Conservation (phyloP, 2,888 invertebrate genomes). For the Digitonthophagus gazella region DNA sequence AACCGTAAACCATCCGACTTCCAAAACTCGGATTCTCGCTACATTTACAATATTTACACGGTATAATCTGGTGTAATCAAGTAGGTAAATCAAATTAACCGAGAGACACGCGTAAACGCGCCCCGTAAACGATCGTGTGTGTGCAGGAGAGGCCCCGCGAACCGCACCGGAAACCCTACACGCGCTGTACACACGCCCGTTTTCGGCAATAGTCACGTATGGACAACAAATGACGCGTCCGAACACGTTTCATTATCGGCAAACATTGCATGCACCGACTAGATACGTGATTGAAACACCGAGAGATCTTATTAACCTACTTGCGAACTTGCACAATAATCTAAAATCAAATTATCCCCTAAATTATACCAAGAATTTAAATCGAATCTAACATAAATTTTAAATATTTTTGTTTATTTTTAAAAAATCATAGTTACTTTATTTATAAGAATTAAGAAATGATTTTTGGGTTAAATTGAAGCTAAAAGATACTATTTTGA, state of each 20-base stretch:
- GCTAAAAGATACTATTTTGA: too few species aligned
- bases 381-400: too few species aligned
- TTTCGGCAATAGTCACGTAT: constrained; percentile 28
- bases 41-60: background rate
- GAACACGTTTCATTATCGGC: constrained; percentile 34
- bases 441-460: too few species aligned
- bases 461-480: too few species aligned
- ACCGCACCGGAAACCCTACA: background rate
- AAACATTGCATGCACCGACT: constrained; percentile 30
- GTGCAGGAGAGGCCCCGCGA: background rate
- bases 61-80: background rate
- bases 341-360: too few species aligned
- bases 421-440: too few species aligned
- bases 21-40: too few species aligned
- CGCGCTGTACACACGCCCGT: constrained; percentile 17
- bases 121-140: background rate
- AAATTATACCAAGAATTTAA: too few species aligned
- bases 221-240: constrained; percentile 31
- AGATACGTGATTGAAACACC: constrained; percentile 32
- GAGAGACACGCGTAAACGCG: background rate
- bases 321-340: too few species aligned
- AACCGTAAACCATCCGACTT: too few species aligned
- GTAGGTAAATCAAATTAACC: constrained; percentile 9
- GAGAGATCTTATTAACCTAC: constrained; percentile 31
- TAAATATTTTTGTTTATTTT: too few species aligned